A percentile compares a stretch with the other conserved stretches of the same genome.
These are phyloP conservation scores for Calonectris borealis DNA, from an alignment of 2,113 vertebrate species.

Conservation along the genomic window DNA sequence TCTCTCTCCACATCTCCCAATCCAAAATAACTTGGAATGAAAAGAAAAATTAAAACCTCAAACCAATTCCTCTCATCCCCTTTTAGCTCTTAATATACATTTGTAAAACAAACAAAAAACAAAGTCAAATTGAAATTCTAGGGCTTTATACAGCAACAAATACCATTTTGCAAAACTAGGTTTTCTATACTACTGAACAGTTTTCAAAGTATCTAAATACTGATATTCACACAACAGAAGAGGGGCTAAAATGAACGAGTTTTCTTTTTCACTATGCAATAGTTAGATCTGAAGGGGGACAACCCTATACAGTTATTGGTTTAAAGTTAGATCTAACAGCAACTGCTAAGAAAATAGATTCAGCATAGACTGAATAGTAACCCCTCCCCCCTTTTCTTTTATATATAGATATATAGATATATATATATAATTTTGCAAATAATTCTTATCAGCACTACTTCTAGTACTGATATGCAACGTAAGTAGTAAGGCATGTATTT, in stretches of 20 bases:
- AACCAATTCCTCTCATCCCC: constrained; percentile 3
- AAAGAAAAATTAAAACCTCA: neutral
- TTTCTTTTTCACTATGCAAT: constrained; percentile 78
- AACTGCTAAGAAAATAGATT: constrained; percentile 55
- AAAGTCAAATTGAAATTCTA: constrained; percentile 33
- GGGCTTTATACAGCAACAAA: constrained; percentile 43
- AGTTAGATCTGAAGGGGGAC: constrained; percentile 51
- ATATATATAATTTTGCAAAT: constrained; percentile 40
- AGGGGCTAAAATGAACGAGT: constrained; percentile 77
- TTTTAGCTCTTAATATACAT: neutral
- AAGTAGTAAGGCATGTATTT: constrained; percentile 30
- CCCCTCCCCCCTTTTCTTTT: neutral
- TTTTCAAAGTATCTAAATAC: constrained; percentile 41
- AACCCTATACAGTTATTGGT: constrained; percentile 20
- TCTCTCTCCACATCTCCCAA: neutral
- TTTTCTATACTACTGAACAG: neutral
- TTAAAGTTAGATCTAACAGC: constrained; percentile 60
- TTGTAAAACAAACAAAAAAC: neutral
- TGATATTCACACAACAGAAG: constrained; percentile 47
- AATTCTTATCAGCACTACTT: constrained; percentile 15
- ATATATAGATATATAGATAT: constrained; percentile 47
- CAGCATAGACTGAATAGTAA: neutral
- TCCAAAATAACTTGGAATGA: constrained; percentile 23
- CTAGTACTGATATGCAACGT: neutral
- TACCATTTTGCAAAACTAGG: constrained; percentile 32